Conservation (phyloP, 2,797 vertebrate genomes). For the Enteromius thamalakanensis region DNA sequence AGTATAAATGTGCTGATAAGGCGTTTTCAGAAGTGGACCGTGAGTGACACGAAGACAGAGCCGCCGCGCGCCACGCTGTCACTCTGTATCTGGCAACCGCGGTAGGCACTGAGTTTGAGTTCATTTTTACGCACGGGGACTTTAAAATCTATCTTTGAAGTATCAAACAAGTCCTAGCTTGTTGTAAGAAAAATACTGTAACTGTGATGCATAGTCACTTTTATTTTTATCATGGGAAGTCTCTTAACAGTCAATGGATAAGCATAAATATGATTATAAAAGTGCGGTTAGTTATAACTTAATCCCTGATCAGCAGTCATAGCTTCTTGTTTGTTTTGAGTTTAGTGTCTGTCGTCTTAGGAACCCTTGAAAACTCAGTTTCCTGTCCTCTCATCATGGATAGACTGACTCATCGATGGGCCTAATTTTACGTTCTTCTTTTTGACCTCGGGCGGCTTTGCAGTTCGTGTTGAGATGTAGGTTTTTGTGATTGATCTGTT, state of each 20-base stretch:
- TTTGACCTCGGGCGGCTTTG: background rate
- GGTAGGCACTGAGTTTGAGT: slow-evolving; percentile 30
- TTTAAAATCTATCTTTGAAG: background rate
- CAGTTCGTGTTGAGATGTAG: background rate
- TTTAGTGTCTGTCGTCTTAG: background rate
- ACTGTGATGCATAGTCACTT: background rate
- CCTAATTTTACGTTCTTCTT: background rate
- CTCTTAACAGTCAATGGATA: background rate
- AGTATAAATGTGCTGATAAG: slow-evolving; percentile 38
- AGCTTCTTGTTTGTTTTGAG: slow-evolving; percentile 6
- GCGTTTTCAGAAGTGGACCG: slow-evolving; percentile 1
- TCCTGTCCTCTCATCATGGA: slow-evolving; percentile 1
- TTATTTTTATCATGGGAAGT: background rate
- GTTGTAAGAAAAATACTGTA: background rate
- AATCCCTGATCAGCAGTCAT: background rate
- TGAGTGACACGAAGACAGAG: slow-evolving; percentile 27
- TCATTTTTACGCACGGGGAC: background rate
- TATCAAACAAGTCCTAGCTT: background rate
- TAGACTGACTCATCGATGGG: slow-evolving; percentile 34
- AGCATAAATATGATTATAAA: background rate
- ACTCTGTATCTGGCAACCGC: slow-evolving; percentile 3
- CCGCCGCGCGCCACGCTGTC: slow-evolving; percentile 20
- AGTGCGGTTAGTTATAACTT: background rate
- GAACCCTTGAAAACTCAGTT: background rate
- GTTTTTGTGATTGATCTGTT: background rate